A percentile compares a stretch with the other conserved stretches of the same genome.
Evolutionary conservation across 2,888 invertebrate species (phyloP).

Genomic region (Eupithecia pulchellata): DNA sequence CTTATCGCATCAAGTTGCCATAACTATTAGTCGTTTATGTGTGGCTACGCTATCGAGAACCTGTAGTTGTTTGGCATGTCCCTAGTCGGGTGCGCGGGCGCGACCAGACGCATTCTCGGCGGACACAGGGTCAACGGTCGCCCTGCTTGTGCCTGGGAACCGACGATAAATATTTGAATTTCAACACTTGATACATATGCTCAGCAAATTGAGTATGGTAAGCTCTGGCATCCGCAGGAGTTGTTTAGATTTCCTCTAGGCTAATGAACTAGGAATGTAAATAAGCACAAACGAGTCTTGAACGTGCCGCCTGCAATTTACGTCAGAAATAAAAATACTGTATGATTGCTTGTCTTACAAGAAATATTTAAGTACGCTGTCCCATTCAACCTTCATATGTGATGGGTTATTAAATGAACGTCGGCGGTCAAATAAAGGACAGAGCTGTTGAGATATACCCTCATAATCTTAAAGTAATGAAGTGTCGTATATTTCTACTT

Average conservation of each 20-base stretch:
- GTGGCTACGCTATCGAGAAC: conserved; percentile 44
- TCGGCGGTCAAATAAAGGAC: conserved; percentile 42
- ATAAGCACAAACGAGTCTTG: conserved; percentile 35
- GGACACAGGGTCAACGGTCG: conserved; percentile 82
- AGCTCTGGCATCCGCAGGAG: conserved; percentile 60
- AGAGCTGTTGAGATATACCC: conserved; percentile 31
- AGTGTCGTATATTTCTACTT: conserved; percentile 40
- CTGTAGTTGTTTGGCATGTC: conserved; percentile 62
- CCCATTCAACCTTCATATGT: conserved; percentile 37
- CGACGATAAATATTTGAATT: conserved; percentile 83
- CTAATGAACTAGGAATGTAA: conserved; percentile 42
- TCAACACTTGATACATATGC: conserved; percentile 84
- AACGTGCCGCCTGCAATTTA: conserved; percentile 46
- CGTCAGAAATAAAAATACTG: conserved; percentile 35
- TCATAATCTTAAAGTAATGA: conserved; percentile 42
- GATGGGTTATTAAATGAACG: conserved; percentile 43
- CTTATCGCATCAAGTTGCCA: conserved; percentile 40
- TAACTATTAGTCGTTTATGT: conserved; percentile 44
- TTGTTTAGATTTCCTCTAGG: conserved; percentile 66
- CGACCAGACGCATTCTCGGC: conserved; percentile 69
- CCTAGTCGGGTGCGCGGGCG: conserved; percentile 60
- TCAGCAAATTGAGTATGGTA: conserved; percentile 80
- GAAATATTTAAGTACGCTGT: conserved; percentile 21
- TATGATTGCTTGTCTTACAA: conserved; percentile 22
- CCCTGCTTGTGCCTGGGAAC: conserved; percentile 78